Base-by-base conservation (phyloP, 2,113 vertebrate genomes). In the Hipposideros armiger region DNA sequence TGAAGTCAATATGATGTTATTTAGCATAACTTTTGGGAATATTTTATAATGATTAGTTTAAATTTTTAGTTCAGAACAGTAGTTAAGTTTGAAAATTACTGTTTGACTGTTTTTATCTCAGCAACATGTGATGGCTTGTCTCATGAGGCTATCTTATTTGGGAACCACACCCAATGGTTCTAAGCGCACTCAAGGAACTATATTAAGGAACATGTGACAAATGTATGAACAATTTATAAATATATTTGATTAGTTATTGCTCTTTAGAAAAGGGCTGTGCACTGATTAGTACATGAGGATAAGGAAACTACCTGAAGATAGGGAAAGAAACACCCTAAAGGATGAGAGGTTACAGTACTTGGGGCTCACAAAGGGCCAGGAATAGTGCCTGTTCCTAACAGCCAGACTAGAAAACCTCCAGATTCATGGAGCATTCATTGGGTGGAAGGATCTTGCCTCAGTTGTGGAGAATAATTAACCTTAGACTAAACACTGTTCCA, bases 11-110 rank as follows among this genome's bases (percentile, higher is more conserved):
- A 87, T 20, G 45, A 69, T 78, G 16, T 85, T 54, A 87, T 82
- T 91, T 90, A 70, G 32, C 52, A 54, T 72, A 88, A 8, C 14
- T 84, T 89, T 77, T 26, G 85, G 76, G 40, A n/a, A 94, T 64
- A 7, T 82, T 95, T 94, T 96, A 72, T 50, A 93, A 96, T 84
- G 67, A 86, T 90, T 74, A 86, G 11, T 74, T 58, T 96, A 4
- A 95, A 96, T 94, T 97, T 96, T 97, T 98, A 95, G 73, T 90
- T 92, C 40, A 47, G 77, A 83, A 77, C 77, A 96, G 77, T 56
- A 87, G 81, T 94, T 82, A 89, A 86, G 69, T 87, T 96, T 96
- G 90, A 94, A n/a, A 87, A 97, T 97, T 96, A 83, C 54, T 91
- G 6, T 80, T 62, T 54, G 58, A 89, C 96, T 90, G 87, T 97